Percentiles rank a stretch among this genome's conserved stretches.
These are phyloP conservation scores for Gopherus evgoodei DNA, from an alignment of 2,113 vertebrate genomes.

Conservation along the genomic window DNA sequence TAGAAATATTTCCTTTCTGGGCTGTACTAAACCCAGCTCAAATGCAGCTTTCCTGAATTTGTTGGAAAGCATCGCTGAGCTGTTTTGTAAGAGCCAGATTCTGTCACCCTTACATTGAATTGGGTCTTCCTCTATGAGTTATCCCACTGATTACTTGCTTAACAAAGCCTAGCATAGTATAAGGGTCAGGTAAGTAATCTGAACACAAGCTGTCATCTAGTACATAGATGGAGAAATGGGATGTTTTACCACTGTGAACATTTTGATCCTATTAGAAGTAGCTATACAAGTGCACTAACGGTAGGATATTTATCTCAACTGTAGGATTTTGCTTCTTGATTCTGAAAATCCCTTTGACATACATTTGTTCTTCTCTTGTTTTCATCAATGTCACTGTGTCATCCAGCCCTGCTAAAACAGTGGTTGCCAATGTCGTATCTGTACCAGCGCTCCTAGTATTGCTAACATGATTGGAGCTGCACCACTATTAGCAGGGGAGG, in stretches of 20 bases:
- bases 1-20: not conserved
- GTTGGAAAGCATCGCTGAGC: not conserved
- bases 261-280: not conserved
- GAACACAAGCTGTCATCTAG: not conserved
- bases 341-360: not conserved
- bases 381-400: not conserved
- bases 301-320: not conserved
- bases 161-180: not conserved
- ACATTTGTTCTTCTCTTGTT: not conserved
- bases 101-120: not conserved
- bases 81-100: not conserved
- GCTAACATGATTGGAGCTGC: accelerated
- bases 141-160: not conserved
- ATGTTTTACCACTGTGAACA: not conserved
- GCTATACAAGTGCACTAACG: not conserved
- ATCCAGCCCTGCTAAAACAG: not conserved
- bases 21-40: not conserved
- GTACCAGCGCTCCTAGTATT: not conserved
- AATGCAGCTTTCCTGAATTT: not conserved
- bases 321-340: not conserved
- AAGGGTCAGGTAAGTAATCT: not conserved
- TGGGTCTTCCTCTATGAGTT: not conserved
- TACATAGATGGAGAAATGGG: not conserved
- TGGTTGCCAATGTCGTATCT: not conserved
- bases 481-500: not conserved